Conservation (phyloP, 2,113 vertebrate species). For the Lophotis ruficrista region DNA sequence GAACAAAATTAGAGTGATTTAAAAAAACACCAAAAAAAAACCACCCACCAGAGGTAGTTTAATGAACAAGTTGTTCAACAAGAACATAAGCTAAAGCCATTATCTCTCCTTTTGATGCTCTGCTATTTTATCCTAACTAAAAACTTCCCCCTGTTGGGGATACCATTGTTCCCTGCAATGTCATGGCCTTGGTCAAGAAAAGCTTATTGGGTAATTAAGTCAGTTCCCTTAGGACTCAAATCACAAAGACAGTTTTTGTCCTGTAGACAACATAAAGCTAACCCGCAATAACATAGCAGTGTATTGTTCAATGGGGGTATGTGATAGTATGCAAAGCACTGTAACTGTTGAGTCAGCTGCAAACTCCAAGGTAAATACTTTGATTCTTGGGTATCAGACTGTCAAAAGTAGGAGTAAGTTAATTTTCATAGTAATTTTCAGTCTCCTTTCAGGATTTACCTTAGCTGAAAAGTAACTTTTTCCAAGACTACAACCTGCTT, state of each 20-base stretch:
- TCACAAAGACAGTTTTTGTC: not conserved
- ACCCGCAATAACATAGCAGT: not conserved
- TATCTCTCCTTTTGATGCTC: not conserved
- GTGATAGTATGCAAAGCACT: not conserved
- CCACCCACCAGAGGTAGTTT: not conserved
- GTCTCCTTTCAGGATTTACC: not conserved
- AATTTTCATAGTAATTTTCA: not conserved
- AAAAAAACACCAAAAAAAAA: not conserved
- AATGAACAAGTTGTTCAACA: not conserved
- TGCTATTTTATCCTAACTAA: not conserved
- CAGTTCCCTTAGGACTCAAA: not conserved
- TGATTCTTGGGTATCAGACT: not conserved
- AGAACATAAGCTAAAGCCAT: not conserved
- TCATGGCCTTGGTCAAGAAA: not conserved
- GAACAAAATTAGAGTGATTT: not conserved
- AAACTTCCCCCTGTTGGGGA: not conserved
- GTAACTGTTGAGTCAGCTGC: not conserved
- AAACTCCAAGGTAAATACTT: not conserved
- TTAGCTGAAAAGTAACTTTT: not conserved
- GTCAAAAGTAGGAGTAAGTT: not conserved
- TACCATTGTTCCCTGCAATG: not conserved
- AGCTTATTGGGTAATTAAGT: not conserved
- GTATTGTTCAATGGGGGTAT: not conserved
- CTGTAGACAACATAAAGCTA: not conserved
- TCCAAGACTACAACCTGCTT: not conserved